Conservation (phyloP, 2,888 invertebrate genomes). For the Macrophya alboannulata region DNA sequence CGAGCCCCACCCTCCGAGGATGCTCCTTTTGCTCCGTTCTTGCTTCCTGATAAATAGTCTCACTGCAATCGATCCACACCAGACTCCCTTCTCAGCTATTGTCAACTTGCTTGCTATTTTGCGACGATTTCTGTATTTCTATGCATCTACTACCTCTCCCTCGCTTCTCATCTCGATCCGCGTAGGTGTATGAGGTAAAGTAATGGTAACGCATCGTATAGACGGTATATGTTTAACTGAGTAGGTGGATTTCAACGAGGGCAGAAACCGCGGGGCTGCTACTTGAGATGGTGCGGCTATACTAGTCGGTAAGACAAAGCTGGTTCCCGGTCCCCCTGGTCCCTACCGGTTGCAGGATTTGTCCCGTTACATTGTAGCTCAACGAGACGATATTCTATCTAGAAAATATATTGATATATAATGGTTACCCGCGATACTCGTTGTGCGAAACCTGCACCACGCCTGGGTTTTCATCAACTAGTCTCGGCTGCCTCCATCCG, state of each 20-base stretch:
- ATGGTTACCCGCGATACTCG: conserved; percentile 20
- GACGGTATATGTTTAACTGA: not conserved
- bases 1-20: conserved; percentile 25
- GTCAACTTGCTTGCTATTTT: conserved; percentile 24
- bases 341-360: conserved; percentile 36
- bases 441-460: conserved; percentile 28
- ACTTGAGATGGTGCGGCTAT: conserved; percentile 34
- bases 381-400: conserved; percentile 49
- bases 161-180: not conserved
- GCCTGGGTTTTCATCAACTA: conserved; percentile 37
- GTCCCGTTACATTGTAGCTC: conserved; percentile 39
- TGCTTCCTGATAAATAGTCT: conserved; percentile 47
- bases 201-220: not conserved
- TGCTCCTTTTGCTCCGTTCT: conserved; percentile 32
- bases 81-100: conserved; percentile 22
- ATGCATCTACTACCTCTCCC: not conserved
- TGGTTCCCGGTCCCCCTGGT: not conserved
- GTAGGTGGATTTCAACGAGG: not conserved
- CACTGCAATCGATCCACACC: conserved; percentile 23
- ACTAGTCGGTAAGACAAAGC: conserved; percentile 3
- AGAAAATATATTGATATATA: conserved; percentile 40
- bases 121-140: not conserved
- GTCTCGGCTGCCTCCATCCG: not conserved
- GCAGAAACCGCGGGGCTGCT: conserved; percentile 36
- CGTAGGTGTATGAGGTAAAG: not conserved